phyloP scores from a whole-genome alignment of 2,113 vertebrate species.

The Vicugna pacos region DNA sequence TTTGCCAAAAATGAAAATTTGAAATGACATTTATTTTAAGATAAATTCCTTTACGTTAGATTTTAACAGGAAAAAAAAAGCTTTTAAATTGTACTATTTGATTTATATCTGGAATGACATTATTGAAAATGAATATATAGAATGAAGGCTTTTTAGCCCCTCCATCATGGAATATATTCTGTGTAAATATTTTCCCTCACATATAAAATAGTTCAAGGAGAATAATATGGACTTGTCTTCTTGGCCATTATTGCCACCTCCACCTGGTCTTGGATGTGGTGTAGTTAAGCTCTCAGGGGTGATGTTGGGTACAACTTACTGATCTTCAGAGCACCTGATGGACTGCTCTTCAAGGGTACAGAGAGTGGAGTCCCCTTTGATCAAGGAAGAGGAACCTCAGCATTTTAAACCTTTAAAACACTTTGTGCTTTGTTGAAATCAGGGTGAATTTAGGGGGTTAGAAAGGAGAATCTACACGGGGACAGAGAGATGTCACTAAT shows the following conservation, averaged over 20 bases:
- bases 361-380: not conserved
- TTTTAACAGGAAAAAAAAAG: not conserved
- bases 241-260: not conserved
- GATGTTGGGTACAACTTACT: not conserved
- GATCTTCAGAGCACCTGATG: not conserved
- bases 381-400: not conserved
- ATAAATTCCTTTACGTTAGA: not conserved
- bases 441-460: not conserved
- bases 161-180: not conserved
- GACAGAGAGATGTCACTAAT: not conserved
- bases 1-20: not conserved
- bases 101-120: not conserved
- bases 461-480: not conserved
- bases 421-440: not conserved
- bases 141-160: not conserved
- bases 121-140: not conserved
- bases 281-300: not conserved
- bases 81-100: not conserved
- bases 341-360: not conserved
- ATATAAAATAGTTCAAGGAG: not conserved
- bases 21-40: constrained; percentile 17
- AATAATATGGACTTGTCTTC: not conserved
- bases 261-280: not conserved
- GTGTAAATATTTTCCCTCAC: not conserved
- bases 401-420: not conserved